These are phyloP conservation scores for Saxicola maurus DNA, from an alignment of 2,797 vertebrate species.

Conservation along the genomic window DNA sequence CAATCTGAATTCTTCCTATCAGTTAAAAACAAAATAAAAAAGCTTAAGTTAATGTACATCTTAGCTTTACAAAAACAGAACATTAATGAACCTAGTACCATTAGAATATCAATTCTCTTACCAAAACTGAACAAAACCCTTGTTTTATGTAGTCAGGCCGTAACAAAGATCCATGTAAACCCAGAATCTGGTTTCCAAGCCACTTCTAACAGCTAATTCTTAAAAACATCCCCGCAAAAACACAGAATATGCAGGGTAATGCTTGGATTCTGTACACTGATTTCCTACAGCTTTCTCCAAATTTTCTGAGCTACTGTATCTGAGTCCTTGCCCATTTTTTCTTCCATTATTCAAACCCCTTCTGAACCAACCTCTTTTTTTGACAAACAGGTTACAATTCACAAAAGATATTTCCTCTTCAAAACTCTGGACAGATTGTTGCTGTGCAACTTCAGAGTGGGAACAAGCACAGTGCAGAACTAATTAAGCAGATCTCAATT, in stretches of 20 bases:
- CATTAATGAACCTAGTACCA: background rate
- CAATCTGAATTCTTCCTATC: slow-evolving; percentile 91
- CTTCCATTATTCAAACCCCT: background rate
- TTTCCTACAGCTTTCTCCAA: background rate
- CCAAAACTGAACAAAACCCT: background rate
- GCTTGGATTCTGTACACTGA: background rate
- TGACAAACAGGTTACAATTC: background rate
- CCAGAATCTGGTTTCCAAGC: background rate
- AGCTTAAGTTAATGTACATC: background rate
- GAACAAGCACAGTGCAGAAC: background rate
- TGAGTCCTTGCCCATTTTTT: background rate
- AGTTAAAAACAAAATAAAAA: background rate
- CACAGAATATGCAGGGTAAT: background rate
- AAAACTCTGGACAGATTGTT: background rate
- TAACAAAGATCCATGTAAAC: background rate
- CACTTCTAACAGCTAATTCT: background rate
- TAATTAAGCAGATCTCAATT: background rate
- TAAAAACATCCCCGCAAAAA: accelerated
- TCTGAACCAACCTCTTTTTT: background rate
- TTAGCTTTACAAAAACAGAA: background rate
- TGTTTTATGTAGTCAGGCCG: background rate
- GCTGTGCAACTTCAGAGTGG: background rate
- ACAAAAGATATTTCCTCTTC: background rate
- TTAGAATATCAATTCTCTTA: background rate
- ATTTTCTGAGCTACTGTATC: background rate